A percentile compares a stretch with the other conserved stretches of the same genome.
Conservation (phyloP, 2,113 vertebrate species). For the Psittacus erithacus region DNA sequence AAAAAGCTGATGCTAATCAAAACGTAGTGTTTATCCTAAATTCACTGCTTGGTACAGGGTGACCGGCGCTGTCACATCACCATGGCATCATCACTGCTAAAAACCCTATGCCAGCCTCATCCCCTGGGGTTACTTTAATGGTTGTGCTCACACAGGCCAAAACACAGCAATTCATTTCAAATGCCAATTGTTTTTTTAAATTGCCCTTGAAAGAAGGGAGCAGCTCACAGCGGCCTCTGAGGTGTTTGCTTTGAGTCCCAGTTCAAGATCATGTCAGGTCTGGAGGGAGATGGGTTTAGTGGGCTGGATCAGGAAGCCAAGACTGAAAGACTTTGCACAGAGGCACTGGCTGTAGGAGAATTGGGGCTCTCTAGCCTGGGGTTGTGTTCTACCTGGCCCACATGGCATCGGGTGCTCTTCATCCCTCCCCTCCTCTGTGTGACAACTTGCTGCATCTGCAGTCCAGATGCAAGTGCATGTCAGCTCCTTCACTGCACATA, state of each 20-base stretch:
- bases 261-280: fast-evolving
- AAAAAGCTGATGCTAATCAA: neutral
- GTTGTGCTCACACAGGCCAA: neutral
- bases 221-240: neutral
- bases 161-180: neutral
- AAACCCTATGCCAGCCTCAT: fast-evolving
- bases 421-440: neutral
- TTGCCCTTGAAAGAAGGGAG: neutral
- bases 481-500: neutral
- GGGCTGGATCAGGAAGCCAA: neutral
- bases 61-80: neutral
- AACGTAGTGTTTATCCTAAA: neutral
- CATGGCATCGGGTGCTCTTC: neutral
- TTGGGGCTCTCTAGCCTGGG: neutral
- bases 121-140: neutral
- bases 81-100: neutral
- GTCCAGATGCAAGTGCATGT: neutral
- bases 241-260: neutral
- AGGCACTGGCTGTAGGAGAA: neutral
- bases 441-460: neutral
- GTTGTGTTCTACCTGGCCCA: neutral
- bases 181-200: neutral
- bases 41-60: neutral
- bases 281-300: neutral
- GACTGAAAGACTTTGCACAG: neutral